Evolutionary conservation across 2,113 vertebrate genomes (phyloP).

Genomic region (Caranx melampygus): DNA sequence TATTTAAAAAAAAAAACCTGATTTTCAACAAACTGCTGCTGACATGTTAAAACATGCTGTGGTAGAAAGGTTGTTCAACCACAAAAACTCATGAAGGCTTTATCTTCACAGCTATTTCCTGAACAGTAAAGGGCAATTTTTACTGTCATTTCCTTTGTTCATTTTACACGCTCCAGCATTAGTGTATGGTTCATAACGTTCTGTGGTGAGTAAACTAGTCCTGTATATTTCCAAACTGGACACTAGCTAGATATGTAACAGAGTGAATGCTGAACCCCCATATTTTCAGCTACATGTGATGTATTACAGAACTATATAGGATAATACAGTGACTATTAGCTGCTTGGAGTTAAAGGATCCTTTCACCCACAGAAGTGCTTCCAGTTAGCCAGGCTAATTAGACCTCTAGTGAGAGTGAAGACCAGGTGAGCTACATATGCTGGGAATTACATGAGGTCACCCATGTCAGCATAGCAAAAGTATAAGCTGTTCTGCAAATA

Average conservation of each 20-base stretch:
- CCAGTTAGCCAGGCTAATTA: background rate
- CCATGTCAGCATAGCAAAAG: background rate
- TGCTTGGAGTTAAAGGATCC: background rate
- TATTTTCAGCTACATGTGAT: background rate
- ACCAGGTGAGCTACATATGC: background rate
- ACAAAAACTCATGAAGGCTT: background rate
- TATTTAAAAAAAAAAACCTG: background rate
- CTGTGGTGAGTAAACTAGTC: too few species aligned
- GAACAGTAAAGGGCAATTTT: background rate
- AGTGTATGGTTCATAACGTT: too few species aligned
- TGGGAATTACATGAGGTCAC: background rate
- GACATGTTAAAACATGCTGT: conserved; percentile 9
- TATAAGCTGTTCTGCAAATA: background rate
- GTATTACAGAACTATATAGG: background rate
- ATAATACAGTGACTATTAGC: background rate
- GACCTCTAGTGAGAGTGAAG: background rate
- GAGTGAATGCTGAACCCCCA: background rate
- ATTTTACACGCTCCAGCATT: too few species aligned
- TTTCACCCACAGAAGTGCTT: too few species aligned
- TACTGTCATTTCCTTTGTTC: background rate
- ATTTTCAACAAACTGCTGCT: background rate
- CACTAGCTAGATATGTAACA: background rate
- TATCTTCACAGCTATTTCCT: background rate
- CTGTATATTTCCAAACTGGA: background rate
- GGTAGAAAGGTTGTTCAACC: background rate